Percentiles rank a stretch among this genome's conserved stretches.
phyloP scores from a whole-genome alignment of 2,888 invertebrate genomes.

The Apodemia duryi region DNA sequence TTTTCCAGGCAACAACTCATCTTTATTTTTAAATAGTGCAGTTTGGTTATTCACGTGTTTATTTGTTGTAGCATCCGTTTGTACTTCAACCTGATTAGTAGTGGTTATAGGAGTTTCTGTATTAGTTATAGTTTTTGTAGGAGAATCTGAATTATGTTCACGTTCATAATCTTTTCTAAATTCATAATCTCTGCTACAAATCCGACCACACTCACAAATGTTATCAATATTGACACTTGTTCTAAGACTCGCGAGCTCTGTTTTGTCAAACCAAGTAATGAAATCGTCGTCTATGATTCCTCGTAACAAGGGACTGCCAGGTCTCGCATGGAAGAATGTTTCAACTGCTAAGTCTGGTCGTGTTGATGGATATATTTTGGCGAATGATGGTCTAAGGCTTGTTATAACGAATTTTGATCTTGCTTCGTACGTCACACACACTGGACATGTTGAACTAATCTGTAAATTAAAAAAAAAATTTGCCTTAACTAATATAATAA shows the following conservation, averaged over 20 bases:
- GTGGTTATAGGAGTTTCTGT: slow-evolving; percentile 22
- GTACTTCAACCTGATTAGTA: slow-evolving; percentile 20
- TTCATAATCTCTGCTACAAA: slow-evolving; percentile 67
- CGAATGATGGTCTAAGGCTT: slow-evolving; percentile 81
- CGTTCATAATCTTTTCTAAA: slow-evolving; percentile 49
- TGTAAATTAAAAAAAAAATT: slow-evolving; percentile 40
- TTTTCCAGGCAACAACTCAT: background rate
- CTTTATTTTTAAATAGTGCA: background rate
- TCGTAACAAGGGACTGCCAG: slow-evolving; percentile 79
- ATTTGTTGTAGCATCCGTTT: background rate
- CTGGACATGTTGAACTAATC: slow-evolving; percentile 80
- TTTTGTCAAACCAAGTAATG: slow-evolving; percentile 83
- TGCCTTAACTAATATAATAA: background rate
- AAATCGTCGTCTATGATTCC: slow-evolving; percentile 83
- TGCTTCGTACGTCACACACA: slow-evolving; percentile 81
- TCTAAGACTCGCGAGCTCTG: slow-evolving; percentile 68
- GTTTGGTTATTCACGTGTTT: background rate
- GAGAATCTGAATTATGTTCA: slow-evolving; percentile 24
- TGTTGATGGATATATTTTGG: slow-evolving; percentile 81
- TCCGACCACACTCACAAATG: slow-evolving; percentile 75
- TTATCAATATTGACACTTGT: slow-evolving; percentile 68
- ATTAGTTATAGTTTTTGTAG: slow-evolving; percentile 23
- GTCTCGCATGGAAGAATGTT: slow-evolving; percentile 81
- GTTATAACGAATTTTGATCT: slow-evolving; percentile 80
- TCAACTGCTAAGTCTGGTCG: slow-evolving; percentile 82